Base-by-base conservation (phyloP, 2,888 invertebrate species). In the Caenorhabditis plicata region DNA sequence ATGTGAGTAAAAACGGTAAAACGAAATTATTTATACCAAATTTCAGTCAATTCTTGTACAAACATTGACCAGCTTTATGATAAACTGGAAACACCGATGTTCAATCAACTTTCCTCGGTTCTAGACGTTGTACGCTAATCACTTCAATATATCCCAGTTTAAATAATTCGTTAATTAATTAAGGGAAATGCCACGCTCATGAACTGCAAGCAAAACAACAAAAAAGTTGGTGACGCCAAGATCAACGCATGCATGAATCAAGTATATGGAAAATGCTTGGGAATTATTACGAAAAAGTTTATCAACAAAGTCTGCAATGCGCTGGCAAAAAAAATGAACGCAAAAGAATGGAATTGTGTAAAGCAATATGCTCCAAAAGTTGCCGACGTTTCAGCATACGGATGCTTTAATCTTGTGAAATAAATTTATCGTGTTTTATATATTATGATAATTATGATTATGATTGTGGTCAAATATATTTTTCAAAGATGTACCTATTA, bases 281-380 rank as follows among this genome's bases (percentile, higher is more conserved):
- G 43, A 1, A 48, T 48, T 42, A 47, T 54, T 22, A 54, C 54
- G 42, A 54, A 54, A 25, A 22, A 41, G 8, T 54, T 47, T 39
- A 31, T 54, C 20, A 54, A 54, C 38, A 54, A 48, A 47, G 54
- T 54, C 17, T 54, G 54, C 41, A 54, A 45, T 22, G 52, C 52
- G 22, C 17, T 52, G 8, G 45, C 52, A 1, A 52, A 52, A n/a
- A 51, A 57, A 29, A 51, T 57, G 57, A 57, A 36, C 2, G 27
- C 46, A 1, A 47, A 39, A 17, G 43, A 57, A 51, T 58, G 52
- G 52, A 48, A 43, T 17, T 58, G 58, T 42, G 33, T 31, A 32
- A 53, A 53, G 26, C 13, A 29, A 19, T 58, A 58, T 22, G 52
- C 52, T 11, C 36, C 38, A n/a, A 46, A 57, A 40, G 46, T 57